Conservation (phyloP, 1,140 invertebrate species). For the Hyposmocoma kahamanoa region DNA sequence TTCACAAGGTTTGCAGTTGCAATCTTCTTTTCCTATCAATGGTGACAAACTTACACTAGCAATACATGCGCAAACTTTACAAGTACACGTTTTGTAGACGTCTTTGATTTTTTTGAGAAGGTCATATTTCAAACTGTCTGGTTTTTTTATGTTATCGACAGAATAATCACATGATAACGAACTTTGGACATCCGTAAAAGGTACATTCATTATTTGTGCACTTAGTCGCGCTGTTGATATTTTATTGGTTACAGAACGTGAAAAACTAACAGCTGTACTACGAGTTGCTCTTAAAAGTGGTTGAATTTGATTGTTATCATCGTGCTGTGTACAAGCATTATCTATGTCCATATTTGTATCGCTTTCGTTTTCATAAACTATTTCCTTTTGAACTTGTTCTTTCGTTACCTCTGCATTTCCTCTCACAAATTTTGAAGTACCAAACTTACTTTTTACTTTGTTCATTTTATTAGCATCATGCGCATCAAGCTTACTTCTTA, state of each 20-base stretch:
- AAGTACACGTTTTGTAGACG: slow-evolving; percentile 49
- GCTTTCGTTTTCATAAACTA: no score
- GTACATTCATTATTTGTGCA: slow-evolving; percentile 42
- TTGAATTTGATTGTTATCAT: no score
- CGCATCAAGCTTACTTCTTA: no score
- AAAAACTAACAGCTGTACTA: no score
- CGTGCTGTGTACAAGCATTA: no score
- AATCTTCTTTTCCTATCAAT: slow-evolving; percentile 13
- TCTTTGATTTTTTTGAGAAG: slow-evolving; percentile 30
- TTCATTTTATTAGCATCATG: no score
- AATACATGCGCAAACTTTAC: slow-evolving; percentile 54
- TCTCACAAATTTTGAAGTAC: no score
- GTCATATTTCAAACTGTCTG: neutral
- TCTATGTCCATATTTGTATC: no score
- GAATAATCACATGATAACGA: neutral
- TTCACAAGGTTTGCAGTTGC: slow-evolving; percentile 38
- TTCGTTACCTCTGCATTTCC: no score
- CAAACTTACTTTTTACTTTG: no score
- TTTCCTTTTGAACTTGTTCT: no score
- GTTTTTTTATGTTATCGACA: neutral
- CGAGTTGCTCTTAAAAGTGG: no score
- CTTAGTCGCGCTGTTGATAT: slow-evolving; percentile 17
- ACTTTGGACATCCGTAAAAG: slow-evolving; percentile 24
- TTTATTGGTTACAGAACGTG: neutral
- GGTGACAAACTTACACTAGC: slow-evolving; percentile 13